These are phyloP conservation scores for Tadarida brasiliensis DNA, from an alignment of 2,797 vertebrate genomes.

Conservation along the genomic window DNA sequence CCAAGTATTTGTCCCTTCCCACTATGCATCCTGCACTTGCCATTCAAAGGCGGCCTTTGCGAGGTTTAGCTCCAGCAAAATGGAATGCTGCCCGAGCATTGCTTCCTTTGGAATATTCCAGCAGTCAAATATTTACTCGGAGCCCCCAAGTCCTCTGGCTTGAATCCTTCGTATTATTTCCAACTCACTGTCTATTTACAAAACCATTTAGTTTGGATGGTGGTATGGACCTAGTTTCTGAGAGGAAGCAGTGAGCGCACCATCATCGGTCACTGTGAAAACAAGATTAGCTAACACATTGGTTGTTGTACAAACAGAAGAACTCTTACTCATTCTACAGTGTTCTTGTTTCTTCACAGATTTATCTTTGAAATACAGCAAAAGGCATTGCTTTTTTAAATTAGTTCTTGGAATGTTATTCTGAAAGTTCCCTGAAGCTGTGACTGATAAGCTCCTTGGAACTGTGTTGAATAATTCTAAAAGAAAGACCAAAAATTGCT, in stretches of 20 bases:
- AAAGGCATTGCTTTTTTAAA: not conserved
- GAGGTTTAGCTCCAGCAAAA: not conserved
- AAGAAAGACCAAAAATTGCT: conserved; percentile 14
- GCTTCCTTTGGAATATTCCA: conserved; percentile 48
- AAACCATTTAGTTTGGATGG: conserved; percentile 12
- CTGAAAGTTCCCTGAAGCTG: conserved; percentile 32
- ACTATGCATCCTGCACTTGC: not conserved
- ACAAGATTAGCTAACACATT: conserved; percentile 63
- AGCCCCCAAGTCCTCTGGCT: conserved; percentile 27
- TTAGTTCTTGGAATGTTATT: conserved; percentile 43
- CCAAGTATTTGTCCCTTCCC: not conserved
- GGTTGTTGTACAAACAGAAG: conserved; percentile 57
- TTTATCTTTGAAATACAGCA: conserved; percentile 63
- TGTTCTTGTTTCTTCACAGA: conserved; percentile 54
- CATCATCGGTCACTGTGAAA: conserved; percentile 48
- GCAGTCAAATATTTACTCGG: conserved; percentile 25
- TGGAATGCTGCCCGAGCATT: not conserved
- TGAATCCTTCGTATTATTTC: not conserved
- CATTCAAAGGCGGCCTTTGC: not conserved
- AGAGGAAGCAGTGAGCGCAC: not conserved
- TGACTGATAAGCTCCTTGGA: conserved; percentile 36
- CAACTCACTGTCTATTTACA: conserved; percentile 35
- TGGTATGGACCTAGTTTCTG: not conserved
- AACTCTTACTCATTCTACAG: not conserved
- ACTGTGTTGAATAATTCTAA: not conserved